Base-by-base conservation (phyloP, 1,140 invertebrate species). In the Drosophila gunungcola region DNA sequence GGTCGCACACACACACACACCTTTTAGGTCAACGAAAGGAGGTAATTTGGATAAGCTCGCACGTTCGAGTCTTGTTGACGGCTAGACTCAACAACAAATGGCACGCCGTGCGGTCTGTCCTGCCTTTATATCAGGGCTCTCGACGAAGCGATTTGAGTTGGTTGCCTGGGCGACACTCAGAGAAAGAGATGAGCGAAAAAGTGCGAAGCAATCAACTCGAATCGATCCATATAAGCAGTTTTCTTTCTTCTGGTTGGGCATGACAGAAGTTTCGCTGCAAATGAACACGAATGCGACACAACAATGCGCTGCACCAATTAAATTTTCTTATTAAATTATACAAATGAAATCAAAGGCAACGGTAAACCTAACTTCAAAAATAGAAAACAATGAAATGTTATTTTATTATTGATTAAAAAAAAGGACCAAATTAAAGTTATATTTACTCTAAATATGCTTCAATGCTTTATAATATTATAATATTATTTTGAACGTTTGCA, bases 1-100 rank as follows among this genome's bases (percentile, higher is more conserved):
- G 27, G 38, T 29, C 32, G 43, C 49, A 67, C 46, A 36, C 45
- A 60, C 82, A 86, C 45, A 60, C 82, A 86, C 84, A 88, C 83
- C 83, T 88, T 73, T 77, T 53, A 77, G 83, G 83, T 82, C 84
- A 88, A 88, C 80, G 73, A 90, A 90, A 78, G 73, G 84, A 86
- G 79, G 39, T 63, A 83, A 70, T 51, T 63, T 83, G 65, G 82
- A 76, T 83, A 58, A 65, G 76, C 63, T 86, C 83, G 82, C 79
- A 76, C 83, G 83, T 76, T 76, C 70, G 90, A 86, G 73, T 90
- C 90, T 78, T 79, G 90, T 80, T 84, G 90, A 78, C 90, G 76
- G 63, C 90, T 77, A 78, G 84, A 91, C 90, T 90, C 90, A 90
- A 90, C 90, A 91, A 91, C 90, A 91, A 91, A 91, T 91, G 86